Base-by-base conservation (phyloP, 2,113 vertebrate genomes). In the Nibea coibor region DNA sequence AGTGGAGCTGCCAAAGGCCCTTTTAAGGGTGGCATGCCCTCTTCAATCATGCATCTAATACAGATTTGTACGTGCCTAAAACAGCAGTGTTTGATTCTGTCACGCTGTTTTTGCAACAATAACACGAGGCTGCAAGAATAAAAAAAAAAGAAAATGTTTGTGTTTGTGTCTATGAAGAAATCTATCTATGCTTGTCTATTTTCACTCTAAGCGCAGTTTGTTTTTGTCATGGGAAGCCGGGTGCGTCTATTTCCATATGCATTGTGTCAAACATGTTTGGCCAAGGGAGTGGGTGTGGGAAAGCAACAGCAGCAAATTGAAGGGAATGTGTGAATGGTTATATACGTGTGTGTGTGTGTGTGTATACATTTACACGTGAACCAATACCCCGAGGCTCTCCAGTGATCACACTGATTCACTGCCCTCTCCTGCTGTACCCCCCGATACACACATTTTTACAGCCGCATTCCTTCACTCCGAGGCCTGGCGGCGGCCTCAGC, bases 391-490 rank as follows among this genome's bases (percentile, higher is more conserved):
- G n/a, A 83, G 90, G 89, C 78, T 84, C 81, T 79, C 53, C 87
- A 74, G 90, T 71, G 90, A 87, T 88, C 88, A 82, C 86, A 87
- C 81, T 89, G 85, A 93, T 91, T 90, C 86, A 82, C 88, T 85
- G 88, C 89, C 69, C 88, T 82, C 78, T 87, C 88, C 82, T 45
- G 85, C 86, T 85, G 82, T 87, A 89, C 45, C 82, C 86, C 76
- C 73, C 66, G 62, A 88, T 78, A 63, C 81, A 78, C 82, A 72
- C 78, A 71, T 75, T 92, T 92, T 93, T 87, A 90, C 75, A 78
- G 83, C 75, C 69, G 15, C 93, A 94, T 95, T 94, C 92, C 89
- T 92, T 59, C 77, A 26, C 67, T 53, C 2, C 28, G 50, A 66
- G 88, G 72, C 90, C 83, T 74, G 82, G 82, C 28, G 45, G 81